These are phyloP conservation scores for Villa cingulata DNA, from an alignment of 2,888 invertebrate genomes.

Conservation along the genomic window DNA sequence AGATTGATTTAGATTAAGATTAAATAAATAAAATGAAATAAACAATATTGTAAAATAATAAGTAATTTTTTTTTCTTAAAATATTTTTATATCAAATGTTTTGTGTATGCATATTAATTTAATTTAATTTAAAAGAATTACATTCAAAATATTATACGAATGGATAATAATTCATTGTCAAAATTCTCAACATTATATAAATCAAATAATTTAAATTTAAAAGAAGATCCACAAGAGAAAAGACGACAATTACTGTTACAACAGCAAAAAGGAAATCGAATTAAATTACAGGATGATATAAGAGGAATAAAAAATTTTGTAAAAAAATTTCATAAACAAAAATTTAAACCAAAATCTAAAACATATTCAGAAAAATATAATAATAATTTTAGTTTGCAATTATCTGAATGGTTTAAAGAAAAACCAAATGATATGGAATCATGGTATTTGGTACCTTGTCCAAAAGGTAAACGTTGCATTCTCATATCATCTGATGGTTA, in stretches of 20 bases:
- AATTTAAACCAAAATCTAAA: background rate
- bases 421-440: conserved; percentile 63
- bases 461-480: conserved; percentile 69
- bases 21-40: background rate
- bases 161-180: background rate
- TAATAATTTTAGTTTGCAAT: conserved; percentile 48
- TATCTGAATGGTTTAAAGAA: conserved; percentile 88
- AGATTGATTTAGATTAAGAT: background rate
- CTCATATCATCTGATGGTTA: conserved; percentile 56
- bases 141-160: too few relatives aligned
- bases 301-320: conserved; percentile 6
- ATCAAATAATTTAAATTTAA: background rate
- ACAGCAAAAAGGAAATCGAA: conserved; percentile 27
- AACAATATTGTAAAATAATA: too few relatives aligned
- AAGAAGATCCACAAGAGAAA: conserved; percentile 18
- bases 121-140: too few relatives aligned
- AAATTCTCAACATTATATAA: conserved; percentile 7
- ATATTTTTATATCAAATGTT: too few relatives aligned
- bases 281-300: conserved; percentile 21
- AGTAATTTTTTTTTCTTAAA: too few relatives aligned
- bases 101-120: too few relatives aligned
- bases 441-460: conserved; percentile 68
- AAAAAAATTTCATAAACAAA: conserved; percentile 2
- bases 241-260: conserved; percentile 23
- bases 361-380: conserved; percentile 15